Evolutionary conservation across 2,888 invertebrate species (phyloP).

Genomic region (Mellilla xanthometata): DNA sequence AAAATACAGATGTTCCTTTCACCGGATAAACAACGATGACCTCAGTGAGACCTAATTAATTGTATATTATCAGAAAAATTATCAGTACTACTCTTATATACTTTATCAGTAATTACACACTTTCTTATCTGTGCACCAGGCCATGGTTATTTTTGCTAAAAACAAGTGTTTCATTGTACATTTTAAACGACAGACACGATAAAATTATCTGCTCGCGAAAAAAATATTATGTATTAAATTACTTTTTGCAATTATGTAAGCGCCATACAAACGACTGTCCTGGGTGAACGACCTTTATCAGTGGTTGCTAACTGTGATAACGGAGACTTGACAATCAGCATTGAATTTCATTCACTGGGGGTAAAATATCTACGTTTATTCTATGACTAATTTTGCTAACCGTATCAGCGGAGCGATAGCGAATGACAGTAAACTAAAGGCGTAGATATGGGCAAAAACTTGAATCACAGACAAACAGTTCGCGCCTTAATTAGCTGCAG

Average conservation of each 20-base stretch:
- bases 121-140: slow-evolving; percentile 36
- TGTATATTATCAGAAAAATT: too few relatives aligned
- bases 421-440: not conserved
- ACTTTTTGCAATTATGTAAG: slow-evolving; percentile 39
- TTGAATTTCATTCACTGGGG: slow-evolving; percentile 30
- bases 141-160: slow-evolving; percentile 37
- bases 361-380: slow-evolving; percentile 7
- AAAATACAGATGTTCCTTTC: too few relatives aligned
- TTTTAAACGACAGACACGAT: slow-evolving; percentile 36
- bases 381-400: slow-evolving; percentile 7
- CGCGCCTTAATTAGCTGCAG: too few relatives aligned
- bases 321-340: slow-evolving; percentile 34
- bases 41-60: too few relatives aligned
- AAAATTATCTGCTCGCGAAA: slow-evolving; percentile 40
- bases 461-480: too few relatives aligned
- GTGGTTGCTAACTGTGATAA: slow-evolving; percentile 42
- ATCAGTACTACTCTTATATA: too few relatives aligned
- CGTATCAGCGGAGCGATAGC: not conserved
- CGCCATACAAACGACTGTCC: slow-evolving; percentile 22
- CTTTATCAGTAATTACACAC: slow-evolving; percentile 7
- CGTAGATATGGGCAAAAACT: too few relatives aligned
- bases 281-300: slow-evolving; percentile 48
- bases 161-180: slow-evolving; percentile 21
- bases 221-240: slow-evolving; percentile 36
- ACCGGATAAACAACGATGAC: too few relatives aligned